phyloP scores from a whole-genome alignment of 2,797 vertebrate genomes.

The Muscicapa striata region DNA sequence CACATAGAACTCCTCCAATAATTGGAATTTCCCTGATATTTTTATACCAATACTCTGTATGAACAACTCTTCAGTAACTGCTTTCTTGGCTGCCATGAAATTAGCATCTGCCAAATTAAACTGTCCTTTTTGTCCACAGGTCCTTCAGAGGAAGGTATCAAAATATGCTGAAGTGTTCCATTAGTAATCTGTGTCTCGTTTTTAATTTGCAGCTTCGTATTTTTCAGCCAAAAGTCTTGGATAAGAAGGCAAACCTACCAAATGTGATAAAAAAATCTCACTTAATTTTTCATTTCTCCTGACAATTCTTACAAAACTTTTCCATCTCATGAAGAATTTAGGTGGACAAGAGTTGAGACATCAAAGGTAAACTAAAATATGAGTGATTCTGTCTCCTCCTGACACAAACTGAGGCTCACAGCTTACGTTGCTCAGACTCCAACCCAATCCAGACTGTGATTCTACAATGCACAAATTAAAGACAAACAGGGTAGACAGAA shows the following conservation, averaged over 20 bases:
- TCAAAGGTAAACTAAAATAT: neutral
- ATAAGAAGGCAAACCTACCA: neutral
- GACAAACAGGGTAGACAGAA: neutral
- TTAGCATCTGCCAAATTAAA: slow-evolving; percentile 15
- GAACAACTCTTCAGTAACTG: neutral
- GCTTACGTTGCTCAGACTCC: neutral
- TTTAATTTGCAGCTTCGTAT: neutral
- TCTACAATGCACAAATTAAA: neutral
- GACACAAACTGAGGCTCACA: slow-evolving; percentile 3
- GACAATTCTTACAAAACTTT: neutral
- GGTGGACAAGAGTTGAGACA: neutral
- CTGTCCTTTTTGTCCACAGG: neutral
- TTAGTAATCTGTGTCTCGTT: neutral
- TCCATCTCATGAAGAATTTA: neutral
- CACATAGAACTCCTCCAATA: neutral
- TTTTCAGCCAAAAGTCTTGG: neutral
- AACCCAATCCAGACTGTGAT: neutral
- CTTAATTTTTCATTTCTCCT: neutral
- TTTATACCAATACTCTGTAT: neutral
- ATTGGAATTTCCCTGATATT: neutral
- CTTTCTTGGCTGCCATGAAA: neutral
- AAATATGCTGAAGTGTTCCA: neutral
- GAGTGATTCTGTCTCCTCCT: neutral
- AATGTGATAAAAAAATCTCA: neutral
- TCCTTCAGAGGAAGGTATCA: neutral